Evolutionary conservation across 2,797 vertebrate genomes (phyloP), one percentile per base, ranked within the genome.

Genomic region (Orientallactaga sibirica): DNA sequence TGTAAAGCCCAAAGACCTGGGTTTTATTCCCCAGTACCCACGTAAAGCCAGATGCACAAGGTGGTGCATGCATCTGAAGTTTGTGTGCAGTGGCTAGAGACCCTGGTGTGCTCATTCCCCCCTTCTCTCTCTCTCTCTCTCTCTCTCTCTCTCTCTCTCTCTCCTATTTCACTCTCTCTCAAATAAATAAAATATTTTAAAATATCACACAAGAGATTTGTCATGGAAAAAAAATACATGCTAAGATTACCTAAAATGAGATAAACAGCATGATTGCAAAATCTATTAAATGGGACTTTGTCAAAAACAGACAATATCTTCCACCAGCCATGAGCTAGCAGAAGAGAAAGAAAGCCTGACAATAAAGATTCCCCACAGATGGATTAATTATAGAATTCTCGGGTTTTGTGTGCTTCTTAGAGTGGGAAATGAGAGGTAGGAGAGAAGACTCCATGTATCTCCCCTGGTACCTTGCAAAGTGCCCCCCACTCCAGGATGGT

Each of bases 401-500:
- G 37, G 19, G 19, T 33, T 70, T 29, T 41, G 2, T 43, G 7
- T 33, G n/a, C 71, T 25, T 80, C 19, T 83, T 62, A 68, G 52
- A 67, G 16, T 74, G 41, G 18, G n/a, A 79, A 62, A 24, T 62
- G 14, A 52, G 33, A 73, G 20, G 3, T 10, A 43, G 33, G 29
- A 55, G 41, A 12, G 37, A 55, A 22, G 9, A 48, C 15, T 16
- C 55, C 55, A 14, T 58, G 14, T 15, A 12, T 58, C 55, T 58
- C 24, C 37, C 4, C 74, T 48, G 61, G 37, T 22, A 33, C 82
- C 71, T 10, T 87, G 20, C 33, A 10, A 6, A 20, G 5, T 7
- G 19, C 2, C 37, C n/a, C 1, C 3, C 76, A 8, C n/a, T 1
- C 3, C 76, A 8, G 0, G 29, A 15, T 20, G 20, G 48, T 10